Evolutionary conservation across 2,113 vertebrate species (phyloP).

Genomic region (Dunckerocampus dactyliophorus): DNA sequence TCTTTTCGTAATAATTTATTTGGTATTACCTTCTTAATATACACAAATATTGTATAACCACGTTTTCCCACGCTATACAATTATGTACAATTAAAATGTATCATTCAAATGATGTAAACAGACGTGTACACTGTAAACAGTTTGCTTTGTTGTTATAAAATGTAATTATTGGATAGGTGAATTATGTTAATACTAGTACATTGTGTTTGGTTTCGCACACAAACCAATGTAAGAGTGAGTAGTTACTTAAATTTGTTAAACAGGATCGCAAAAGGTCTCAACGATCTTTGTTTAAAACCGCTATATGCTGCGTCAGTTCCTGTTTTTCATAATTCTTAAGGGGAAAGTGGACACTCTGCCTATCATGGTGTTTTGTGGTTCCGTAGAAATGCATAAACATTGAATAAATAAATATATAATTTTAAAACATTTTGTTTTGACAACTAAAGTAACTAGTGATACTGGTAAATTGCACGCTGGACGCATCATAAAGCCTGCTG

Average conservation of each 20-base stretch:
- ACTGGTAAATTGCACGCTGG: neutral
- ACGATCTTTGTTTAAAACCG: slow-evolving; percentile 33
- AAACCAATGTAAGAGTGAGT: neutral
- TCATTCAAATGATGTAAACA: neutral
- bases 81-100: neutral
- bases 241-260: neutral
- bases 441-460: neutral
- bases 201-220: neutral
- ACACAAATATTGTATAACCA: no score
- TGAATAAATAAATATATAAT: neutral
- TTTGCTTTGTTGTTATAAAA: neutral
- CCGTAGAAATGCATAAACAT: neutral
- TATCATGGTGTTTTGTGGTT: neutral
- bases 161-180: no score
- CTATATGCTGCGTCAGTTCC: slow-evolving; percentile 33
- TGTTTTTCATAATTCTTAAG: neutral
- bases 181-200: no score
- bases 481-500: neutral
- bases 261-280: neutral
- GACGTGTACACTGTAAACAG: neutral
- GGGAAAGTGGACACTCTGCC: neutral
- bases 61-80: no score
- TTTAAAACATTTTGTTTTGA: neutral
- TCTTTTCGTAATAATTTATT: no score
- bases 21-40: no score